Conservation (phyloP, 64 coral and sea anemone genomes). For the Montipora capricornis region DNA sequence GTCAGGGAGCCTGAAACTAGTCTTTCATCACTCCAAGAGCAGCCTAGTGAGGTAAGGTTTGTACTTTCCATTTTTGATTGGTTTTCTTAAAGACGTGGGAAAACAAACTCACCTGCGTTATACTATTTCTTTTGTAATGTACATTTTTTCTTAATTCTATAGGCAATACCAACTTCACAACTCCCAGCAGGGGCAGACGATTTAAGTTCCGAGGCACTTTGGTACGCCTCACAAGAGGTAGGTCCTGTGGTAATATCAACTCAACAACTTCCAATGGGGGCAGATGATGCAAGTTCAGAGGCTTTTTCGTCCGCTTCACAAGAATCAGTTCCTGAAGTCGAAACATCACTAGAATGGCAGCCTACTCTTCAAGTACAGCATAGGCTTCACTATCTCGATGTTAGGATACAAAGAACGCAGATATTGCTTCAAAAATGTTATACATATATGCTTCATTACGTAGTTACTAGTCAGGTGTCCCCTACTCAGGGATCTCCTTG, state of each 20-base stretch:
- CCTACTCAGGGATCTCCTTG: too few species aligned
- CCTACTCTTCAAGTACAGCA: not conserved
- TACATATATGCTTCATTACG: too few species aligned
- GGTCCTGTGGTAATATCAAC: slow-evolving; percentile 2
- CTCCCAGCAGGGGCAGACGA: not conserved
- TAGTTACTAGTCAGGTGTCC: too few species aligned
- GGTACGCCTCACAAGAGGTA: slow-evolving; percentile 14
- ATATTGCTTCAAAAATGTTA: too few species aligned
- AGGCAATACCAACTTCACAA: slow-evolving; percentile 17
- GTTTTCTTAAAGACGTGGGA: not conserved
- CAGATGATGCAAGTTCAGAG: slow-evolving; percentile 17
- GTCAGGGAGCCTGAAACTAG: slow-evolving; percentile 22
- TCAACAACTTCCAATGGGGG: slow-evolving; percentile 12
- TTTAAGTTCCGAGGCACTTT: slow-evolving; percentile 21
- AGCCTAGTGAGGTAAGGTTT: slow-evolving; percentile 1
- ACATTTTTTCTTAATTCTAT: not conserved
- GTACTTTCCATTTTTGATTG: not conserved
- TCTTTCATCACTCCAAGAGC: not conserved
- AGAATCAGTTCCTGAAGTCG: not conserved
- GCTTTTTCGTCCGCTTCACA: not conserved
- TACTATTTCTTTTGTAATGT: too few species aligned
- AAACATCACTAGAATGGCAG: slow-evolving; percentile 9
- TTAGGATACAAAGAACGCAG: too few species aligned
- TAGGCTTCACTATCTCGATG: too few species aligned
- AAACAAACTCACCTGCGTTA: too few species aligned